Percentiles rank a stretch among this genome's conserved stretches.
These are phyloP conservation scores for Oryzias woworae DNA, from an alignment of 2,113 vertebrate genomes.

Conservation along the genomic window DNA sequence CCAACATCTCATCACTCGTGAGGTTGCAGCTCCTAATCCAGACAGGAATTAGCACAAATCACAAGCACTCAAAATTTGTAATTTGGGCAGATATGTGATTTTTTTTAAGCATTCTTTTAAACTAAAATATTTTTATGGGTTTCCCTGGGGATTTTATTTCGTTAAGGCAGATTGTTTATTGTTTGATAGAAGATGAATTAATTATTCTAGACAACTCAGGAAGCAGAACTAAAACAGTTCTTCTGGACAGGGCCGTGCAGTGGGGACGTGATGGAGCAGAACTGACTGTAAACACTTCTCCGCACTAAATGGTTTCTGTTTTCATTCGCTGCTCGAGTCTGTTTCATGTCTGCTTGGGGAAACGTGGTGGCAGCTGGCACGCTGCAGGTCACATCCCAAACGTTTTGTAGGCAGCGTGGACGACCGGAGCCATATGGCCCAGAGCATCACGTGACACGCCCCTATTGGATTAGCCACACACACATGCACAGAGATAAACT, in stretches of 20 bases:
- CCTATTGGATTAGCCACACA: constrained; percentile 42
- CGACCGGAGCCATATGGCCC: constrained; percentile 51
- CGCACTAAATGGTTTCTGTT: background rate
- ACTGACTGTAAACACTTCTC: background rate
- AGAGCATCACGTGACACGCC: constrained; percentile 34
- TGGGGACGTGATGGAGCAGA: background rate
- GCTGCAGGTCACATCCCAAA: constrained; percentile 42
- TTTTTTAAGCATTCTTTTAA: too few species aligned
- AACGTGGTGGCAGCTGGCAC: constrained; percentile 35
- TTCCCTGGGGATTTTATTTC: too few species aligned
- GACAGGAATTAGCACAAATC: constrained; percentile 31
- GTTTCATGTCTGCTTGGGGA: background rate
- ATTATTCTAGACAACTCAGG: too few species aligned
- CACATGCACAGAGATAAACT: constrained; percentile 12
- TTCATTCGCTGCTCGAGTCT: background rate
- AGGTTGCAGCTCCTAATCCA: constrained; percentile 45
- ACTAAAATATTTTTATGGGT: too few species aligned
- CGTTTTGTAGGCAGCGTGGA: constrained; percentile 29
- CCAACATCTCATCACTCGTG: background rate
- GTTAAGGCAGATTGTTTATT: too few species aligned
- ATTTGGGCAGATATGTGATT: too few species aligned
- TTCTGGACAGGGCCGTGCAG: background rate
- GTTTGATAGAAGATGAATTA: too few species aligned
- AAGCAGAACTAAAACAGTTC: too few species aligned
- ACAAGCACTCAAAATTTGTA: too few species aligned